phyloP scores from a whole-genome alignment of 2,797 vertebrate genomes.

The Mus spretus region DNA sequence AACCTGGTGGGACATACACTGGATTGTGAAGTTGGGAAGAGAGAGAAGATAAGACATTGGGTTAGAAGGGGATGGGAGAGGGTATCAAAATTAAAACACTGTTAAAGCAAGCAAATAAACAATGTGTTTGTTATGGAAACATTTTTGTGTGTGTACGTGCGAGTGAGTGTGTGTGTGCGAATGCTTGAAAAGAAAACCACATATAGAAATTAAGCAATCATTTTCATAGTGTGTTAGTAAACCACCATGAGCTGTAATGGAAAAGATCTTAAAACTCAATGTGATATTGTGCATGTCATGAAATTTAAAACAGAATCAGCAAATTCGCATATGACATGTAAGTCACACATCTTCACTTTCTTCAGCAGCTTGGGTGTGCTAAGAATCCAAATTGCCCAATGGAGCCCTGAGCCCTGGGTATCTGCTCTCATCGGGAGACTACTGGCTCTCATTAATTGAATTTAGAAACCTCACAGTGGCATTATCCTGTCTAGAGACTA shows the following conservation, averaged over 20 bases:
- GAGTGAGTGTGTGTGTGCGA: neutral
- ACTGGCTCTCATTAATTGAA: slow-evolving; percentile 72
- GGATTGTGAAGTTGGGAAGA: slow-evolving; percentile 10
- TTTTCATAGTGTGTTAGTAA: slow-evolving; percentile 39
- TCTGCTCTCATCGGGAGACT: slow-evolving; percentile 47
- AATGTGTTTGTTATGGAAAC: neutral
- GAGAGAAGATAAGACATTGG: neutral
- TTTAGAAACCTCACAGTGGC: slow-evolving; percentile 75
- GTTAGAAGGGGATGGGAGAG: neutral
- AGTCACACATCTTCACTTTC: slow-evolving; percentile 56
- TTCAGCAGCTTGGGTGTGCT: slow-evolving; percentile 40
- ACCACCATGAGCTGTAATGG: slow-evolving; percentile 23
- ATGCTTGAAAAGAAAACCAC: neutral
- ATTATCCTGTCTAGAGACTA: slow-evolving; percentile 76
- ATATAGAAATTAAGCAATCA: neutral
- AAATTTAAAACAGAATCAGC: slow-evolving; percentile 41
- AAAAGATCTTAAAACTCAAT: slow-evolving; percentile 42
- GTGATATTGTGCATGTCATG: neutral
- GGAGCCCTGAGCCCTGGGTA: neutral
- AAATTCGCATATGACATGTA: slow-evolving; percentile 35
- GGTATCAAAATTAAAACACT: neutral
- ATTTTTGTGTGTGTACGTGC: neutral
- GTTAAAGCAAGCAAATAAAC: neutral
- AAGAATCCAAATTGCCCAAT: slow-evolving; percentile 59
- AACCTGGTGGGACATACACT: neutral